phyloP scores from a whole-genome alignment of 2,113 vertebrate genomes.

The Casuarius casuarius region DNA sequence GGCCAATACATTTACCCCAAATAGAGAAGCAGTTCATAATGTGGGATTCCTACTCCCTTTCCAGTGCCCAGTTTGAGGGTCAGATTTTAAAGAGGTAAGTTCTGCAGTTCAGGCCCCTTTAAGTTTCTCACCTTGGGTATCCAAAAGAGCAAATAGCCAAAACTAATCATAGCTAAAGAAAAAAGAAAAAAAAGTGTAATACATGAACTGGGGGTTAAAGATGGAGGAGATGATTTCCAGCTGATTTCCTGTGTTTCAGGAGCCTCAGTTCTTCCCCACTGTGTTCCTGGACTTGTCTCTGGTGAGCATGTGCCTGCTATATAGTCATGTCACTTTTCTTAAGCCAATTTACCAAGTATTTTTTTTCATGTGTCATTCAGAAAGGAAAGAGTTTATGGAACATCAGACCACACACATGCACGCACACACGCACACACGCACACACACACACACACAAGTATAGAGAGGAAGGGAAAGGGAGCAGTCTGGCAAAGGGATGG shows the following conservation, averaged over 20 bases:
- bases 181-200: background rate
- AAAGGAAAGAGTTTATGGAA: background rate
- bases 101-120: background rate
- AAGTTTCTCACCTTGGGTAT: background rate
- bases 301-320: background rate
- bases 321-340: background rate
- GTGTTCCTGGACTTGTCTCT: background rate
- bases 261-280: background rate
- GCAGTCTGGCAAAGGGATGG: background rate
- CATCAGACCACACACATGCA: background rate
- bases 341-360: background rate
- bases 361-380: background rate
- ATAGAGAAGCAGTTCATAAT: background rate
- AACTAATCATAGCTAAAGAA: background rate
- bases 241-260: background rate
- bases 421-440: background rate
- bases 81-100: background rate
- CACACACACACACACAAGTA: background rate
- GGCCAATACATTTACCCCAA: background rate
- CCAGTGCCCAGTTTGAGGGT: background rate
- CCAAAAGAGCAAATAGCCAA: background rate
- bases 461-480: background rate
- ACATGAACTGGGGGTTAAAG: background rate
- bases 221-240: background rate
- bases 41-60: background rate